Evolutionary conservation across 2,113 vertebrate genomes (phyloP).

Genomic region (Leptodactylus fuscus): DNA sequence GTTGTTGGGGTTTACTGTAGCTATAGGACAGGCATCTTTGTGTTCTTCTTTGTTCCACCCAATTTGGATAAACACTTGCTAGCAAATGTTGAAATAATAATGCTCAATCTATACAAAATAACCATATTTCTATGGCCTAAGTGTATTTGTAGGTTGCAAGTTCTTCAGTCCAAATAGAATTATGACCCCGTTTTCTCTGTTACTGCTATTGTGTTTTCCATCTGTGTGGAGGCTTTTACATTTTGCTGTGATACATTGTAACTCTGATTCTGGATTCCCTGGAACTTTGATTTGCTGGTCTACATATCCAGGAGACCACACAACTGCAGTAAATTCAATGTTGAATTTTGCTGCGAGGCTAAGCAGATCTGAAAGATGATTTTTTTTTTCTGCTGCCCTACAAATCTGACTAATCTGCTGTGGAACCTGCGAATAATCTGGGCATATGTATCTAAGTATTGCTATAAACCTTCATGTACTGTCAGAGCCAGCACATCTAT

Average conservation of each 20-base stretch:
- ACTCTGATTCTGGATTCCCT: slow-evolving; percentile 7
- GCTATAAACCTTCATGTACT: not conserved
- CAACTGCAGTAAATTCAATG: slow-evolving; percentile 16
- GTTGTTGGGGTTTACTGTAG: too few species aligned
- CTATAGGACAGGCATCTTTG: too few species aligned
- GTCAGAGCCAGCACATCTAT: not conserved
- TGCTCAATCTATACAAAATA: too few species aligned
- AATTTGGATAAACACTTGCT: too few species aligned
- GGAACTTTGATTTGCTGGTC: slow-evolving; percentile 26
- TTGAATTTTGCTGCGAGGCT: slow-evolving; percentile 21
- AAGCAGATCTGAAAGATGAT: slow-evolving; percentile 18
- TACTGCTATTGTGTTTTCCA: not conserved
- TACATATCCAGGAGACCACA: slow-evolving; percentile 1
- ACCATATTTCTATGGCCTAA: too few species aligned
- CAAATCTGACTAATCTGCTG: slow-evolving; percentile 31
- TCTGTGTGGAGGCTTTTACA: not conserved
- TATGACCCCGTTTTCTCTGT: too few species aligned
- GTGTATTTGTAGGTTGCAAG: too few species aligned
- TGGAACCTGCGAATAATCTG: slow-evolving; percentile 17
- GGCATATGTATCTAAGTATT: slow-evolving; percentile 11
- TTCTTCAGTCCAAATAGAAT: too few species aligned
- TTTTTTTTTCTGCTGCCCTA: not conserved
- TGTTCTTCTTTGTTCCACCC: too few species aligned
- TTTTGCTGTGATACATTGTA: slow-evolving; percentile 11
- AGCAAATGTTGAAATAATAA: too few species aligned